phyloP scores from a whole-genome alignment of 2,113 vertebrate species.

The Microcebus lehilahytsara region DNA sequence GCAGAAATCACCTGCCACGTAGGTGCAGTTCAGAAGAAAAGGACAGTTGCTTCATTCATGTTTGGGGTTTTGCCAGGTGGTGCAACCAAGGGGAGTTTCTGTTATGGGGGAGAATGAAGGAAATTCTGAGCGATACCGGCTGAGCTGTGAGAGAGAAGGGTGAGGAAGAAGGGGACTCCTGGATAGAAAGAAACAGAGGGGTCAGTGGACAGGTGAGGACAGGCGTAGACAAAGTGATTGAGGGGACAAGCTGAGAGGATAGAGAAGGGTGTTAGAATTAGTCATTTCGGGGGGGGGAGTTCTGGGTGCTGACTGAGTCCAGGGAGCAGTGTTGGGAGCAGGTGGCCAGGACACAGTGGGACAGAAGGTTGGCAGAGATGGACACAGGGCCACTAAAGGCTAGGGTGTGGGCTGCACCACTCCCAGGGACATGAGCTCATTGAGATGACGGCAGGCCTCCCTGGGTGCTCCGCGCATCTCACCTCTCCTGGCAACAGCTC shows the following conservation, averaged over 20 bases:
- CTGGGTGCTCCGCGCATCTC: neutral
- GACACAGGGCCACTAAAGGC: neutral
- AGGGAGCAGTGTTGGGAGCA: neutral
- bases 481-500: neutral
- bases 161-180: neutral
- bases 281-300: neutral
- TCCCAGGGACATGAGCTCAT: neutral
- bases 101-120: neutral
- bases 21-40: neutral
- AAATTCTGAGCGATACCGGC: neutral
- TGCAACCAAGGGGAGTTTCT: neutral
- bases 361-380: neutral
- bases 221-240: neutral
- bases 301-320: conserved; percentile 14
- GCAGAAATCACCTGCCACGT: neutral
- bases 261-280: neutral
- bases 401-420: neutral
- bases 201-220: neutral
- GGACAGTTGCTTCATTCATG: neutral
- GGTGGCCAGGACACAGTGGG: neutral
- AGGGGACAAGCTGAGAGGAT: neutral
- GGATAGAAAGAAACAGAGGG: neutral
- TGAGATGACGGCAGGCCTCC: neutral
- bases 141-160: neutral
- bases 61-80: neutral